Evolutionary conservation across 2,888 invertebrate genomes (phyloP).

Genomic region (Trissonchulus sp.): DNA sequence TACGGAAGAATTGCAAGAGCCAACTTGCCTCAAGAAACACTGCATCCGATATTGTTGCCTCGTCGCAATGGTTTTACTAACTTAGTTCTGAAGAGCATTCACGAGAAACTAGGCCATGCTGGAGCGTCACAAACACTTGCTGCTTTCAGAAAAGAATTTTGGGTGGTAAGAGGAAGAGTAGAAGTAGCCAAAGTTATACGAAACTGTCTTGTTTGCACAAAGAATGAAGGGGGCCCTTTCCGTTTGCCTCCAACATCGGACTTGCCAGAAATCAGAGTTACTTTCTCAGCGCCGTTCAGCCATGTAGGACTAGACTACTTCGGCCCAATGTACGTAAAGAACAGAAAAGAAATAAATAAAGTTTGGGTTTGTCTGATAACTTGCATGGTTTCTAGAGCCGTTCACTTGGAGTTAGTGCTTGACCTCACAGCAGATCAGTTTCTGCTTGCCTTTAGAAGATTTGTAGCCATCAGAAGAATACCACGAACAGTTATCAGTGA

Average conservation of each 20-base stretch:
- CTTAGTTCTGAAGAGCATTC: constrained; percentile 1
- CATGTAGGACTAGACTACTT: constrained; percentile 51
- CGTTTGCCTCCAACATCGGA: not conserved
- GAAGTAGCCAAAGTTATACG: not conserved
- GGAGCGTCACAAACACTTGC: constrained; percentile 8
- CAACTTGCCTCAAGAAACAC: constrained; percentile 8
- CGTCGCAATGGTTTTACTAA: not conserved
- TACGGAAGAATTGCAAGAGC: constrained; percentile 14
- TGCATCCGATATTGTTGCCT: constrained; percentile 11
- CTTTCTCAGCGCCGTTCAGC: constrained; percentile 16
- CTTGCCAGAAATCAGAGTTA: not conserved
- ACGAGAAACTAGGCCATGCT: constrained; percentile 16
- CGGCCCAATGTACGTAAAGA: constrained; percentile 49
- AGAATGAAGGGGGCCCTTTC: constrained; percentile 11
- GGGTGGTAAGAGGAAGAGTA: constrained; percentile 6
- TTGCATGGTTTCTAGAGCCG: constrained; percentile 51
- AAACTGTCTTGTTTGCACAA: not conserved
- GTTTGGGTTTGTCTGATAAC: constrained; percentile 51
- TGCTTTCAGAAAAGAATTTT: constrained; percentile 13
- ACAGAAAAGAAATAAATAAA: constrained; percentile 40
- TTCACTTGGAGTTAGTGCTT: constrained; percentile 51
- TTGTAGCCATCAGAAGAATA: constrained; percentile 47
- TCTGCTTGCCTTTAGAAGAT: constrained; percentile 46
- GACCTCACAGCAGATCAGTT: constrained; percentile 46
- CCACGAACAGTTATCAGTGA: constrained; percentile 49